Conservation (phyloP, 2,797 vertebrate species). For the Hypotaenidia okinawae region DNA sequence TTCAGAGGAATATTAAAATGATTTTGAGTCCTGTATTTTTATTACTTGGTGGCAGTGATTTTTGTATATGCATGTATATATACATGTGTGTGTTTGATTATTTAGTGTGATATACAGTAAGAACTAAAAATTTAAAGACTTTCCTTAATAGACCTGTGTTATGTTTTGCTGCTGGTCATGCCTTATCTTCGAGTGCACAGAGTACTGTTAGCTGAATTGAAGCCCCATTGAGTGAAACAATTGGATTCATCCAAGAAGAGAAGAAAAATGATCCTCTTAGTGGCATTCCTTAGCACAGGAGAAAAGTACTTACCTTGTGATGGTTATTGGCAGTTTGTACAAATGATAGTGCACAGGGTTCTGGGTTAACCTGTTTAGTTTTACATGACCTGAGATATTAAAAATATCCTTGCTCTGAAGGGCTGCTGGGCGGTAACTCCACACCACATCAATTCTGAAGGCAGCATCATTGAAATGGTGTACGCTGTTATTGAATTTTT, state of each 20-base stretch:
- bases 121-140: not conserved
- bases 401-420: constrained; percentile 28
- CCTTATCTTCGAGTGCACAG: constrained; percentile 19
- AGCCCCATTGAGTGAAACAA: constrained; percentile 57
- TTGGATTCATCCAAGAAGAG: constrained; percentile 31
- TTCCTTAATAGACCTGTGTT: not conserved
- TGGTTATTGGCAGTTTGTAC: constrained; percentile 43
- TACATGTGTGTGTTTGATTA: not conserved
- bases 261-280: constrained; percentile 57
- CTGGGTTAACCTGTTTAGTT: constrained; percentile 56
- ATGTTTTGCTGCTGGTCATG: not conserved
- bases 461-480: constrained; percentile 7
- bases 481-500: not conserved
- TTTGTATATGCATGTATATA: not conserved
- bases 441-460: constrained; percentile 21
- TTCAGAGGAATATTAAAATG: not conserved
- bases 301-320: constrained; percentile 38
- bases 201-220: constrained; percentile 31
- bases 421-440: not conserved
- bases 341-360: constrained; percentile 17
- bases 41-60: not conserved
- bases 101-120: not conserved
- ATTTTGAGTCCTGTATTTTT: not conserved
- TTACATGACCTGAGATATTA: constrained; percentile 52
- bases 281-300: not conserved